Base-by-base conservation (phyloP, 2,888 invertebrate species). In the Hydroisotoma schaefferi region DNA sequence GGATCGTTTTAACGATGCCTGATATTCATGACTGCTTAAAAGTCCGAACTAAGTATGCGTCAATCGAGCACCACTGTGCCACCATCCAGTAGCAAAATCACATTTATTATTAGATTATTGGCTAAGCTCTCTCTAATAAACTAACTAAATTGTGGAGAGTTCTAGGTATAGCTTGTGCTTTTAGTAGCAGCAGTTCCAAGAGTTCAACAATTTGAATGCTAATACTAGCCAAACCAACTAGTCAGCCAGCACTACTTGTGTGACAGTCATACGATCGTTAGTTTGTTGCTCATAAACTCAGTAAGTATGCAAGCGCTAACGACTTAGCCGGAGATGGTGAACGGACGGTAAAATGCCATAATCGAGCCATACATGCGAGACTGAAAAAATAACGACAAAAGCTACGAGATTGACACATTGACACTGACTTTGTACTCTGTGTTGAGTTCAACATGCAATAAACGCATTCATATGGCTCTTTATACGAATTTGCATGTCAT, bases 381-480 rank as follows among this genome's bases (percentile, higher is more conserved):
- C 33, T 27, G 58, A 29, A 59, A 55, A 58, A 58, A 52, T 57
- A 57, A 63, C 48, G 59, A 63, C 59, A 59, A 53, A 55, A 55
- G 63, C 26, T 55, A 46, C 47, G 29, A 59, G 63, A 63, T 59
- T 63, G 59, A 63, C 63, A 63, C 57, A 63, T 59, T 63, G 63
- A 59, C 63, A 63, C 57, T 59, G 59, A 57, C 48, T 40, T 40
- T 40, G 40, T 40, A 40, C 40, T 40, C n/a, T 40, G 8, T 5
- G n/a, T 15, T 15, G 8, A 15, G n/a, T 15, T 15, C 40, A 60
- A 60, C 66, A 66, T 66, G 66, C 66, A 63, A 66, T 66, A 66
- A 66, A 63, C 61, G 54, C 66, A 66, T 66, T 66, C 66, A 66
- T 63, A 66, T 63, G 53, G 56, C 57, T 57, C 63, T 54, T 53